Evolutionary conservation across 1,140 invertebrate species (phyloP).

Genomic region (Drosophila melanica): DNA sequence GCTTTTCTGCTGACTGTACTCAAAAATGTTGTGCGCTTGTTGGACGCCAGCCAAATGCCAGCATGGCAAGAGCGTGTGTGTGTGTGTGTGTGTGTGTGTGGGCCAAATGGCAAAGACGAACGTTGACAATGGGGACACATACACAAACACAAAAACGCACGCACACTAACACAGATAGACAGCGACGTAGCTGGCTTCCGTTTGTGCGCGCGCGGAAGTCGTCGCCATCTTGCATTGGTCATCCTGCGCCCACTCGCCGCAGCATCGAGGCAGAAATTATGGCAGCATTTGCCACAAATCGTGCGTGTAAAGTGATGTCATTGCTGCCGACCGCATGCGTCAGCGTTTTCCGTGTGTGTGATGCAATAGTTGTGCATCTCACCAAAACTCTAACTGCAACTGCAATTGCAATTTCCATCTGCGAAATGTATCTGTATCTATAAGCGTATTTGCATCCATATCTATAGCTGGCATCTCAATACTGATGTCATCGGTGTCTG

Average conservation of each 20-base stretch:
- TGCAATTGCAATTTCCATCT: background rate
- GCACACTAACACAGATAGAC: slow-evolving; percentile 10
- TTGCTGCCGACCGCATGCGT: slow-evolving; percentile 68
- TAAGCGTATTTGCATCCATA: background rate
- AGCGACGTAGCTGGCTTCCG: slow-evolving; percentile 63
- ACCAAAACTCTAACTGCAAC: slow-evolving; percentile 3
- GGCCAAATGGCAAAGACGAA: slow-evolving; percentile 58
- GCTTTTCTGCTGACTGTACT: slow-evolving; percentile 80
- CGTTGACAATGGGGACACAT: slow-evolving; percentile 68
- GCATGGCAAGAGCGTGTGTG: slow-evolving; percentile 20
- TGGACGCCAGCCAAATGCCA: slow-evolving; percentile 47
- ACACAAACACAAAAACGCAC: slow-evolving; percentile 23
- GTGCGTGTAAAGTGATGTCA: slow-evolving; percentile 82
- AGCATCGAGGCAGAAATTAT: slow-evolving; percentile 69
- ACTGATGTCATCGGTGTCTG: slow-evolving; percentile 50
- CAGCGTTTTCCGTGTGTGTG: slow-evolving; percentile 59
- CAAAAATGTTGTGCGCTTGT: slow-evolving; percentile 64
- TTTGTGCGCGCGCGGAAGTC: slow-evolving; percentile 75
- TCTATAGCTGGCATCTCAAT: slow-evolving; percentile 1
- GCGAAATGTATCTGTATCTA: background rate
- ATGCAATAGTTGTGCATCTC: slow-evolving; percentile 4
- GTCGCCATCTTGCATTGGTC: slow-evolving; percentile 79
- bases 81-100: slow-evolving; percentile 40
- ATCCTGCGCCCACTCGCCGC: slow-evolving; percentile 75
- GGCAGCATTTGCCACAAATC: slow-evolving; percentile 80